Evolutionary conservation across 2,113 vertebrate genomes (phyloP).

Genomic region (Apodemus sylvaticus): DNA sequence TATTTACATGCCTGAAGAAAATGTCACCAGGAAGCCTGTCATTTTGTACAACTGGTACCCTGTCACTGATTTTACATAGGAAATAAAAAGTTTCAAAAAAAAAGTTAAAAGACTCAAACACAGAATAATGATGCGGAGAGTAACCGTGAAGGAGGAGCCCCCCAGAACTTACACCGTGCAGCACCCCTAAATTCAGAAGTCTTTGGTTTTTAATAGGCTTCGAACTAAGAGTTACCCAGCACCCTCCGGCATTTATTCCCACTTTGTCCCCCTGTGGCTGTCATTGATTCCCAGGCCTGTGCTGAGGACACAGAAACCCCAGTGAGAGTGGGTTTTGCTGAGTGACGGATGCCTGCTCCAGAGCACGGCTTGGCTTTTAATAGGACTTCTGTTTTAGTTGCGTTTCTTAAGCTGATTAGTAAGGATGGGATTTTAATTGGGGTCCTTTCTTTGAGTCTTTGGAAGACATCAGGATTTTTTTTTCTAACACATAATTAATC

Average conservation of each 20-base stretch:
- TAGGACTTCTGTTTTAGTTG: constrained; percentile 59
- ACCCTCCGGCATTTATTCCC: background rate
- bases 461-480: background rate
- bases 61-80: no score
- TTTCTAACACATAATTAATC: constrained; percentile 25
- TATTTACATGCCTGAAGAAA: background rate
- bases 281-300: background rate
- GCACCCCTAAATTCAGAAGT: background rate
- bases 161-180: background rate
- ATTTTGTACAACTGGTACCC: background rate
- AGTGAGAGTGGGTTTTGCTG: background rate
- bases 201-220: background rate
- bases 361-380: background rate
- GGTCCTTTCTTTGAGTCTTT: constrained; percentile 55
- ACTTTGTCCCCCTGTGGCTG: background rate
- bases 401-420: constrained; percentile 69
- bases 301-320: background rate
- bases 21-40: background rate
- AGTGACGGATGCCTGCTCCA: background rate
- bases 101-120: background rate
- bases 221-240: background rate
- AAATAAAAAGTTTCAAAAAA: background rate
- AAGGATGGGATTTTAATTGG: constrained; percentile 62
- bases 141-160: no score
- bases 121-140: background rate